Percentiles rank a stretch among this genome's conserved stretches.
Evolutionary conservation across 2,888 invertebrate species (phyloP).

Genomic region (Carcina quercana): DNA sequence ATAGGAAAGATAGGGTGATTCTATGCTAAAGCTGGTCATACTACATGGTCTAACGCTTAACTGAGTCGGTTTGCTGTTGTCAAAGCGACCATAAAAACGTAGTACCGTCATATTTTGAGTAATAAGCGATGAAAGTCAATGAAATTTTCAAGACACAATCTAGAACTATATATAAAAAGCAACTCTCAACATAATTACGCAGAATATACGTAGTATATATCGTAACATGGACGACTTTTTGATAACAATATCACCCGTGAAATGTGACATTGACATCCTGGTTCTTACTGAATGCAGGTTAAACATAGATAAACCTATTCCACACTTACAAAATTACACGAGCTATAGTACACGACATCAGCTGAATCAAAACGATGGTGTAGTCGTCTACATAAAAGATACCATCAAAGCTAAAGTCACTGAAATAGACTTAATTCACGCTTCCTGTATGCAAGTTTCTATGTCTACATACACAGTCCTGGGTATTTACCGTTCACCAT

Average conservation of each 20-base stretch:
- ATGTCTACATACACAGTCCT: conserved; percentile 2
- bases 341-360: not conserved
- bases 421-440: not conserved
- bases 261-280: not conserved
- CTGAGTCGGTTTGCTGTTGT: no score
- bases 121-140: no score
- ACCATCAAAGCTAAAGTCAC: not conserved
- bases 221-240: not conserved
- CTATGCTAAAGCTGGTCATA: no score
- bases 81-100: no score
- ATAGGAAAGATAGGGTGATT: no score
- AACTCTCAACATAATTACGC: not conserved
- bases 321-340: not conserved
- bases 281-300: not conserved
- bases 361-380: conserved; percentile 11
- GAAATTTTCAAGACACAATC: no score
- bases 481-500: conserved; percentile 15
- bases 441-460: conserved; percentile 2
- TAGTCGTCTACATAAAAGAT: conserved; percentile 5
- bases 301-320: not conserved
- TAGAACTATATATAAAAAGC: no score
- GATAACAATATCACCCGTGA: not conserved
- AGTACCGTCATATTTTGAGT: no score
- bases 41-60: no score
- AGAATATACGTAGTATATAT: not conserved